Conservation (phyloP, 2,888 invertebrate species). For the Chrysolina oricalcia region DNA sequence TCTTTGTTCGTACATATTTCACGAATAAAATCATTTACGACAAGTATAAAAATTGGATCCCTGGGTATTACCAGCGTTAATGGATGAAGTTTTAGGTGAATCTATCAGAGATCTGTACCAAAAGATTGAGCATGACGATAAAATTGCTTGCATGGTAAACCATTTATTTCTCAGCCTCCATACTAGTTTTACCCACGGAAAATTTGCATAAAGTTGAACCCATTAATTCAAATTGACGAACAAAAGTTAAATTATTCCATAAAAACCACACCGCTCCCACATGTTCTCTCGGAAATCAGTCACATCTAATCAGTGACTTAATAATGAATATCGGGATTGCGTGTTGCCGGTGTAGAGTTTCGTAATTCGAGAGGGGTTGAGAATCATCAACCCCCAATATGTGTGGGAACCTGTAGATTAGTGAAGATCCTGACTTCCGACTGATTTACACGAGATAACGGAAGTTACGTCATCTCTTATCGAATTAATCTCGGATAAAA, state of each 20-base stretch:
- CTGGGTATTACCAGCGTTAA: too few relatives aligned
- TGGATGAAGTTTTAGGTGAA: too few relatives aligned
- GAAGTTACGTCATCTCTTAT: conserved; percentile 58
- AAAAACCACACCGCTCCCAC: conserved; percentile 24
- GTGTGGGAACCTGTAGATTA: conserved; percentile 68
- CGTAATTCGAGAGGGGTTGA: conserved; percentile 44
- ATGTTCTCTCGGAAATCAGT: conserved; percentile 25
- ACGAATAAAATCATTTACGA: too few relatives aligned
- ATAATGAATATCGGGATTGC: conserved; percentile 50
- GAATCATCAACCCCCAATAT: conserved; percentile 61
- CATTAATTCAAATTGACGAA: not conserved
- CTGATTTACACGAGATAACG: conserved; percentile 61
- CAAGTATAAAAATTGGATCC: too few relatives aligned
- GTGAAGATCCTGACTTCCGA: conserved; percentile 67
- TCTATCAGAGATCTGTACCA: too few relatives aligned
- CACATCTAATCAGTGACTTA: conserved; percentile 48
- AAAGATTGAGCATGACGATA: too few relatives aligned
- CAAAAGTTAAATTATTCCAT: conserved; percentile 17
- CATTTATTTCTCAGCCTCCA: not conserved
- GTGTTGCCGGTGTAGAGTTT: conserved; percentile 49
- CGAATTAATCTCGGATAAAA: conserved; percentile 40
- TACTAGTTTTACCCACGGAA: not conserved
- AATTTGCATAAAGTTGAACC: conserved; percentile 7
- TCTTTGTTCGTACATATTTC: too few relatives aligned
- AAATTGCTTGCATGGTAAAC: not conserved